phyloP scores from a whole-genome alignment of 2,797 vertebrate genomes.

The Halcyon smyrnensis region DNA sequence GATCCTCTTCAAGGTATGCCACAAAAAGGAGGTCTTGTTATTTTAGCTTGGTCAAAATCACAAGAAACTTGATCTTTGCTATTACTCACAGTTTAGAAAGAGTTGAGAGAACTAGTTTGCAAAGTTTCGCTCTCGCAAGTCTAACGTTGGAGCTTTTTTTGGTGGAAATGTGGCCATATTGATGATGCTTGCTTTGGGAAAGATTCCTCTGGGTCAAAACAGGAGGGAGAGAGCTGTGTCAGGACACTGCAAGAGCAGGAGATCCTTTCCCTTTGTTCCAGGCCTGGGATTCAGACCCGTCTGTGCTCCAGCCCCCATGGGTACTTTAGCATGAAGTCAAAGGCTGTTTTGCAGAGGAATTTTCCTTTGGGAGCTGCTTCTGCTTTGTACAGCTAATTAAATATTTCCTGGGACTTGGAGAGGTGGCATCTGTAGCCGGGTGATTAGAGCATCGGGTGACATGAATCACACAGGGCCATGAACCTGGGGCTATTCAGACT shows the following conservation, averaged over 20 bases:
- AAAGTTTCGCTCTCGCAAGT: background rate
- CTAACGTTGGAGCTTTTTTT: background rate
- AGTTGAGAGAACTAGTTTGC: background rate
- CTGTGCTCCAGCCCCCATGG: background rate
- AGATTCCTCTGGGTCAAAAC: background rate
- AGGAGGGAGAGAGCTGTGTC: background rate
- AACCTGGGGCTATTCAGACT: slow-evolving; percentile 62
- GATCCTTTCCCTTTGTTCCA: slow-evolving; percentile 38
- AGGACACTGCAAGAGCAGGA: background rate
- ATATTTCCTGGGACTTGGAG: slow-evolving; percentile 69
- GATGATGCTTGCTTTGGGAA: background rate
- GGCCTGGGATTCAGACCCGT: background rate
- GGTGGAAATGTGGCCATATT: background rate
- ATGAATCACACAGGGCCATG: slow-evolving; percentile 72
- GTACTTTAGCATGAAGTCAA: background rate
- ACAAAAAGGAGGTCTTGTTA: background rate
- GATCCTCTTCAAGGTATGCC: background rate
- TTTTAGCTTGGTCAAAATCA: background rate
- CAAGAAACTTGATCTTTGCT: background rate
- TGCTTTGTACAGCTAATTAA: slow-evolving; percentile 73
- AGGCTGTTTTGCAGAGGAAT: slow-evolving; percentile 57
- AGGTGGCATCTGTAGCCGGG: slow-evolving; percentile 54
- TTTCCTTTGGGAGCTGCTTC: slow-evolving; percentile 59
- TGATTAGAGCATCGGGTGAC: slow-evolving; percentile 70
- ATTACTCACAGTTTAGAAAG: background rate